Evolutionary conservation across 2,797 vertebrate genomes (phyloP), one percentile per base, ranked within the genome.

Genomic region (Trachops cirrhosus): DNA sequence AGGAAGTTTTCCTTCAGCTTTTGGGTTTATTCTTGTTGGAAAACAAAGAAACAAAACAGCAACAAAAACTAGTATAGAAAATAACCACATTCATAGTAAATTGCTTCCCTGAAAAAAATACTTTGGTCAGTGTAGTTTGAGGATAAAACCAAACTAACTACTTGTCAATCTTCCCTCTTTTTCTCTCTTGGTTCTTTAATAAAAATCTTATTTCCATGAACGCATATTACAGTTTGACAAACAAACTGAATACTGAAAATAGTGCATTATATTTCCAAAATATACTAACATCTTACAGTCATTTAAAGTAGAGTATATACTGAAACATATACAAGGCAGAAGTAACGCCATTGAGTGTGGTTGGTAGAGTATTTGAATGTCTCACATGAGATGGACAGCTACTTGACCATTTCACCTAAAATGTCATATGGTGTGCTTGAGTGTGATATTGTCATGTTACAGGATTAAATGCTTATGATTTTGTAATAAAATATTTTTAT

Each of bases 261-360:
- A 83, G 5, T 68, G 8, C 26, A 74, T 78, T 94, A 24, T 92
- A 34, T 93, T 97, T 94, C 79, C 44, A 80, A 93, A 96, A 94
- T 75, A 84, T 73, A 34, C 22, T 92, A 21, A 75, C 64, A 91
- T 95, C 67, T 93, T 50, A 77, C 9, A 94, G 89, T 41, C 80
- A 88, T 75, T 93, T 86, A 78, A 80, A 80, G 57, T 59, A 57
- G 54, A 57, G 54, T 57, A 54, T 24, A 54, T 22, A 22, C 24
- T 24, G 52, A 91, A 93, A 62, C 41, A 24, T 22, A 57, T 10
- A 26, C 22, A 26, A 9, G 26, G 59, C 26, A 62, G 59, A 62
- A 62, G 59, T 62, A 62, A 62, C 12, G 2, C 59, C 59, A 62
- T 14, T 32, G 59, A 62, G 12, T 62, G 29, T 62, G 59, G 59